These are phyloP conservation scores for Emys orbicularis DNA, from an alignment of 2,797 vertebrate species.

Conservation along the genomic window DNA sequence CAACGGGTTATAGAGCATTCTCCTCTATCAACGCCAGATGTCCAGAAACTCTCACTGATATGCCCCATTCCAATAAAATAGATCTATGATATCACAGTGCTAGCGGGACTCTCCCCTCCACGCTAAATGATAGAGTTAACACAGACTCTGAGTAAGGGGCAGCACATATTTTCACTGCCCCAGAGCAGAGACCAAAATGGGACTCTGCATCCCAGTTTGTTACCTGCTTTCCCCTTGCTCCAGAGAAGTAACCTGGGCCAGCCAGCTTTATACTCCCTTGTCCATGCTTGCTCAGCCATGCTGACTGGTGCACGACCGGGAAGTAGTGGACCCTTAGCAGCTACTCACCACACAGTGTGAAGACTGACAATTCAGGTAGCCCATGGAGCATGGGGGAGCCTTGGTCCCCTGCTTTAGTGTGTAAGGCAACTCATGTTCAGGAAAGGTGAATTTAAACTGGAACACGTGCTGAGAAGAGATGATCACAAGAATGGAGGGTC, in stretches of 20 bases:
- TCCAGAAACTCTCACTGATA: not conserved
- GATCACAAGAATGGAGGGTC: too few species aligned
- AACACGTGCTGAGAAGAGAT: too few species aligned
- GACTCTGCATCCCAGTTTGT: not conserved
- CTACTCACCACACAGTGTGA: not conserved
- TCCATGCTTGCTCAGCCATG: not conserved
- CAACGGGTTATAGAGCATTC: not conserved
- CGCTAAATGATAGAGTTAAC: slow-evolving; percentile 1
- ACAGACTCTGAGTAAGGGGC: not conserved
- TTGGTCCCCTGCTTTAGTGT: not conserved
- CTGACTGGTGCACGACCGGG: not conserved
- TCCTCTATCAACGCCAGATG: not conserved
- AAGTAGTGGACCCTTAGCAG: not conserved
- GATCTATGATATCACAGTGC: not conserved
- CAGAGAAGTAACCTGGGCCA: not conserved
- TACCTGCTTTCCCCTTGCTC: not conserved
- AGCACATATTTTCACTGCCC: not conserved
- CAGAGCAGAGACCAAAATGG: not conserved
- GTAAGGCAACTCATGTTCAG: not conserved
- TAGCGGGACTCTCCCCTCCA: accelerated
- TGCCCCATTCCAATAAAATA: not conserved
- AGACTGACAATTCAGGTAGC: not conserved
- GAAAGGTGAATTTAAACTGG: too few species aligned
- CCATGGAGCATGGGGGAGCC: not conserved
- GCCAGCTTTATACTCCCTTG: not conserved